Evolutionary conservation across 23 tunicate species (phyloP).

Genomic region (Ciona savignyi): DNA sequence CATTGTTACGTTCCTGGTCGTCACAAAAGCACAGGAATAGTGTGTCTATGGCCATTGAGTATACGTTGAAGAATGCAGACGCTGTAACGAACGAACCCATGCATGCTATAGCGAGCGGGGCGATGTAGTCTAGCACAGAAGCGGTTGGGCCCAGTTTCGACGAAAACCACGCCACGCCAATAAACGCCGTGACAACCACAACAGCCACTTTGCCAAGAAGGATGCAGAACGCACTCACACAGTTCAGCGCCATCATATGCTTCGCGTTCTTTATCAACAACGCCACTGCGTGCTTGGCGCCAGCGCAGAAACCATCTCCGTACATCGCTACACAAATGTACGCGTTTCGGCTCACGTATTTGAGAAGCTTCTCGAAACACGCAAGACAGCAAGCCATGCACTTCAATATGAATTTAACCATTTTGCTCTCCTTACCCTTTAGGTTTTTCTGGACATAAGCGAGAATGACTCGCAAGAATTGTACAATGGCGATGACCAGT

Average conservation of each 20-base stretch:
- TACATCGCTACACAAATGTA: slow-evolving; percentile 84
- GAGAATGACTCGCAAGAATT: slow-evolving; percentile 26
- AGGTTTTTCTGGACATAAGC: slow-evolving; percentile 45
- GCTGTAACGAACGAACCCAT: slow-evolving; percentile 45
- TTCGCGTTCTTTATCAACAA: slow-evolving; percentile 57
- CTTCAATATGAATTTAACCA: slow-evolving; percentile 30
- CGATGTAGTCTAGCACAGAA: slow-evolving; percentile 15
- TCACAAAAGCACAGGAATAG: slow-evolving; percentile 88
- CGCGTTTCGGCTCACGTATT: slow-evolving; percentile 75
- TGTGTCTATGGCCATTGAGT: slow-evolving; percentile 68
- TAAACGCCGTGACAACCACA: slow-evolving; percentile 16
- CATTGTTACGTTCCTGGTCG: slow-evolving; percentile 80
- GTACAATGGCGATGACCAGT: slow-evolving; percentile 59
- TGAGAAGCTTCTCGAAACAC: slow-evolving; percentile 65
- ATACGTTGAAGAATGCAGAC: slow-evolving; percentile 54
- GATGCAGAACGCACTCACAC: slow-evolving; percentile 59
- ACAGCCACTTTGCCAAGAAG: slow-evolving; percentile 50
- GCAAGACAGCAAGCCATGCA: slow-evolving; percentile 55
- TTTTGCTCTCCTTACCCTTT: slow-evolving; percentile 39
- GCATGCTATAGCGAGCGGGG: slow-evolving; percentile 34
- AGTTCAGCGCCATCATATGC: slow-evolving; percentile 66
- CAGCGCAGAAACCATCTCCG: slow-evolving; percentile 60
- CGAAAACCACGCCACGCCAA: slow-evolving; percentile 26
- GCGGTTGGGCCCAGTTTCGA: slow-evolving; percentile 15
- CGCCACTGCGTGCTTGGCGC: slow-evolving; percentile 50